Conservation (phyloP, 2,888 invertebrate species). For the Dromius quadrimaculatus region DNA sequence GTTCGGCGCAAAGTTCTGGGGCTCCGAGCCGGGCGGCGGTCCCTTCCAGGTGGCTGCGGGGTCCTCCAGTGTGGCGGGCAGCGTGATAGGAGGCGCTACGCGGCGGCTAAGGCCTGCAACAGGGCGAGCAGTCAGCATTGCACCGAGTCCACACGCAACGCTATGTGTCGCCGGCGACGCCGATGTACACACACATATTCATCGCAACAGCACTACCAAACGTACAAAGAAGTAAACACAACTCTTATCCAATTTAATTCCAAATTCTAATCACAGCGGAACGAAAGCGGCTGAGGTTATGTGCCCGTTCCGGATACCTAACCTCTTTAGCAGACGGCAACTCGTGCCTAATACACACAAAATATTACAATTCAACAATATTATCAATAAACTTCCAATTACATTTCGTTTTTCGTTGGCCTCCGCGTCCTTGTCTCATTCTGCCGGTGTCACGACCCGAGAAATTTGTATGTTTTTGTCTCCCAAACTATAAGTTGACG, state of each 20-base stretch:
- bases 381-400: conserved; percentile 59
- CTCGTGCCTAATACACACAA: conserved; percentile 48
- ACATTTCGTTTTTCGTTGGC: conserved; percentile 71
- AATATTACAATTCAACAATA: conserved; percentile 50
- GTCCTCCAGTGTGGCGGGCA: conserved; percentile 82
- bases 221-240: conserved; percentile 13
- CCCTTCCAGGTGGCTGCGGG: conserved; percentile 84
- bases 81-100: conserved; percentile 74
- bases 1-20: conserved; percentile 75
- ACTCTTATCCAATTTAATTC: too few relatives aligned
- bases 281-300: conserved; percentile 56
- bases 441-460: conserved; percentile 64
- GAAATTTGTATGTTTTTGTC: conserved; percentile 63
- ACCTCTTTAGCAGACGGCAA: conserved; percentile 58
- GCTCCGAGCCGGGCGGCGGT: conserved; percentile 75
- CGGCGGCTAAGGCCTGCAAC: conserved; percentile 86
- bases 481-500: conserved; percentile 58
- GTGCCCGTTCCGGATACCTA: conserved; percentile 61
- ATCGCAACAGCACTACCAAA: conserved; percentile 10
- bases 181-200: conserved; percentile 30
- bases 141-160: conserved; percentile 54
- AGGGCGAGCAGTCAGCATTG: conserved; percentile 56
- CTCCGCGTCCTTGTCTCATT: conserved; percentile 71
- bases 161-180: conserved; percentile 29
- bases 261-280: conserved; percentile 19